A percentile compares a stretch with the other conserved stretches of the same genome.
Conservation (phyloP, 2,113 vertebrate genomes). For the Tinamus guttatus region DNA sequence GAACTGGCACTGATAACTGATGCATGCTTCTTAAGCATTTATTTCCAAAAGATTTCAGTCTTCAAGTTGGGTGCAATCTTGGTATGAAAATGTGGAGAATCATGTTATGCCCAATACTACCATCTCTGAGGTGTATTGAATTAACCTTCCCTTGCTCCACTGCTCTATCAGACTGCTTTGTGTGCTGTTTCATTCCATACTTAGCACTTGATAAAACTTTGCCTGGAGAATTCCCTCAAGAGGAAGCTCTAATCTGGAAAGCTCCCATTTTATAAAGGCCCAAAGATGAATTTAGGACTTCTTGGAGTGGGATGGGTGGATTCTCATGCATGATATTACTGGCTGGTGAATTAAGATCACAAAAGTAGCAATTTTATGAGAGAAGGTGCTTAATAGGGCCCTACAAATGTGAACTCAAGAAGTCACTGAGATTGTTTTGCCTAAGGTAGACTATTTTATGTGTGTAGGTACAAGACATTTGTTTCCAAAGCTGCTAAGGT, state of each 20-base stretch:
- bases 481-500: not conserved
- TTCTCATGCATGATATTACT: not conserved
- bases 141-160: not conserved
- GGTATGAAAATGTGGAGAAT: not conserved
- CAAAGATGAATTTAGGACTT: not conserved
- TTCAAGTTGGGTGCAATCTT: not conserved
- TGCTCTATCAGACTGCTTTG: not conserved
- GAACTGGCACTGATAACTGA: not conserved
- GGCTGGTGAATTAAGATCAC: not conserved
- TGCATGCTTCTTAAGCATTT: not conserved
- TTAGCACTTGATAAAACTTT: not conserved
- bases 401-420: not conserved
- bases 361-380: not conserved
- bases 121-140: not conserved
- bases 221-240: not conserved
- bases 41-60: not conserved
- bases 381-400: not conserved
- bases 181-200: not conserved
- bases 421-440: not conserved
- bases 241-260: not conserved
- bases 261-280: not conserved
- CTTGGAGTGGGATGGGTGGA: not conserved
- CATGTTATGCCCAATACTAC: accelerated
- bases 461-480: not conserved
- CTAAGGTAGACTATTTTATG: not conserved